Conservation (phyloP, 1,140 invertebrate genomes). For the Drosophila pandora region DNA sequence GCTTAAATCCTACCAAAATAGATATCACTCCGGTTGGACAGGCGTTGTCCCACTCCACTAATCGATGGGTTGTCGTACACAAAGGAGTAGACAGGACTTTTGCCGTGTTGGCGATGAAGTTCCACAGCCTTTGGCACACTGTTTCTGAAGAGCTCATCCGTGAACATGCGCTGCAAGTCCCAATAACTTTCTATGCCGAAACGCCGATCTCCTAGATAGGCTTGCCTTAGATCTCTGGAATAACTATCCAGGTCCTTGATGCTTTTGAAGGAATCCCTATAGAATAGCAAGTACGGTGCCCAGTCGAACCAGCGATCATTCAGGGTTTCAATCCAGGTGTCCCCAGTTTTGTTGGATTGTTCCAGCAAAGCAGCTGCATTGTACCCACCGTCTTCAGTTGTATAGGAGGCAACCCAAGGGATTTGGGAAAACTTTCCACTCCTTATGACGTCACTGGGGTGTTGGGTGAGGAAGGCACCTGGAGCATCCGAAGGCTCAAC, state of each 20-base stretch:
- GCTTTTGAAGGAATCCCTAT: constrained; percentile 22
- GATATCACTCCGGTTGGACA: constrained; percentile 48
- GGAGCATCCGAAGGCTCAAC: constrained; percentile 77
- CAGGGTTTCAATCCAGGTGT: constrained; percentile 25
- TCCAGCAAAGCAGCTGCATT: constrained; percentile 79
- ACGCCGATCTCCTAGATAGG: constrained; percentile 42
- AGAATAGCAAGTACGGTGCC: constrained; percentile 58
- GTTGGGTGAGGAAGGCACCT: constrained; percentile 84
- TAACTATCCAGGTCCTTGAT: constrained; percentile 35
- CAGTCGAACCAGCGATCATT: constrained; percentile 57
- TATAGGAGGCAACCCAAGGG: constrained; percentile 85
- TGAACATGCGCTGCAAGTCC: constrained; percentile 52
- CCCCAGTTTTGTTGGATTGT: constrained; percentile 5
- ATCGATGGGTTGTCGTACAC: constrained; percentile 59
- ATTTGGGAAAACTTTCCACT: constrained; percentile 84
- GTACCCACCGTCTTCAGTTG: constrained; percentile 85
- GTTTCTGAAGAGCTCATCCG: constrained; percentile 60
- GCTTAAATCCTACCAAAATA: constrained; percentile 30
- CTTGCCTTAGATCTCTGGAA: constrained; percentile 28
- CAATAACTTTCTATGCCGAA: constrained; percentile 56
- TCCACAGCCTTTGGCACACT: constrained; percentile 34
- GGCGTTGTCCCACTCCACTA: constrained; percentile 19
- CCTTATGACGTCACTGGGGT: constrained; percentile 84
- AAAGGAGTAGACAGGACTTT: constrained; percentile 51
- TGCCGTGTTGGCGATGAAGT: constrained; percentile 35